phyloP scores from a whole-genome alignment of 1,140 invertebrate species.

The Drosophila hydei region DNA sequence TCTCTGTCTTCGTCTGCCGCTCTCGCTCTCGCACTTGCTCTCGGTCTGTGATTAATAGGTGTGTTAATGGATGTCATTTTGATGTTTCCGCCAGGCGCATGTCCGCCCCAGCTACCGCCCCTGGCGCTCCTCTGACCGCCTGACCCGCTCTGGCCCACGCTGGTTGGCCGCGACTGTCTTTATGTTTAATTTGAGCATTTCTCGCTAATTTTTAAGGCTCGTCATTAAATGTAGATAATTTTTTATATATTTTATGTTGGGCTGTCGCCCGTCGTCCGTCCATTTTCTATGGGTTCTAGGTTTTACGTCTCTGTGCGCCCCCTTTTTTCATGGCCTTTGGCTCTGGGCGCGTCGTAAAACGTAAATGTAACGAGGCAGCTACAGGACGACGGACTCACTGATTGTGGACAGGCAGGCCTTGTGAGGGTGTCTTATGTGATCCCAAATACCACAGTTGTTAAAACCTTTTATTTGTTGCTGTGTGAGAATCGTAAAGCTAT shows the following conservation, averaged over 20 bases:
- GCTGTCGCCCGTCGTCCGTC: constrained; percentile 42
- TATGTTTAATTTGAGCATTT: constrained; percentile 83
- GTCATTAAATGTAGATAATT: constrained; percentile 82
- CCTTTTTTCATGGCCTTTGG: constrained; percentile 43
- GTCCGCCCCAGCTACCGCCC: constrained; percentile 13
- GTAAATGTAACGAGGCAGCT: constrained; percentile 72
- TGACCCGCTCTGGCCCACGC: constrained; percentile 19
- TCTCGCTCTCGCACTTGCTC: constrained; percentile 38
- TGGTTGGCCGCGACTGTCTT: constrained; percentile 41
- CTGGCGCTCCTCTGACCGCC: not conserved
- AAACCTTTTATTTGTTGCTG: constrained; percentile 67
- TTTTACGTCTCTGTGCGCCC: constrained; percentile 34
- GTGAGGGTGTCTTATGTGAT: constrained; percentile 1
- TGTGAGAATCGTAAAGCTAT: constrained; percentile 62
- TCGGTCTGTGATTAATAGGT: constrained; percentile 82
- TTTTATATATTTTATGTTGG: constrained; percentile 69
- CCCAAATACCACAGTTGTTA: constrained; percentile 57
- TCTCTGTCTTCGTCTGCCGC: constrained; percentile 49
- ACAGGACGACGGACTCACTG: constrained; percentile 38
- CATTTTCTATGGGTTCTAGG: constrained; percentile 53
- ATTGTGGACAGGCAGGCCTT: not conserved
- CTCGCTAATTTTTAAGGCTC: constrained; percentile 81
- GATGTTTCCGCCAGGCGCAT: constrained; percentile 77
- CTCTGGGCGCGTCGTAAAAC: constrained; percentile 70
- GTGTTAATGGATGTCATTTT: constrained; percentile 84